A percentile compares a stretch with the other conserved stretches of the same genome.
phyloP scores from a whole-genome alignment of 2,797 vertebrate species.

The Xenentodon cancila region DNA sequence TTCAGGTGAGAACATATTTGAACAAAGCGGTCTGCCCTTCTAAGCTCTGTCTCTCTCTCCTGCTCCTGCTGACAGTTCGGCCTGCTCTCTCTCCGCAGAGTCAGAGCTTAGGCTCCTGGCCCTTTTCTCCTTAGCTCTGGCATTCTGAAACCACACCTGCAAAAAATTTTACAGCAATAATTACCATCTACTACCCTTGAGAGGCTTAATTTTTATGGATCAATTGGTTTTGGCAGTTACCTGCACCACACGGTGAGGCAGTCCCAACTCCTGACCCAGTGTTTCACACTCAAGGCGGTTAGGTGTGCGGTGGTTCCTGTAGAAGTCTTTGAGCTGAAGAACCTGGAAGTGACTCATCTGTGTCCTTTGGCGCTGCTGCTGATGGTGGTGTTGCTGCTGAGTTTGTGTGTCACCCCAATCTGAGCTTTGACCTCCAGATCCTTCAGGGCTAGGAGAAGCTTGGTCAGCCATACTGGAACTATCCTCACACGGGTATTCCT shows the following conservation, averaged over 20 bases:
- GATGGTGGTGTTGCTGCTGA: slow-evolving; percentile 78
- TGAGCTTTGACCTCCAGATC: slow-evolving; percentile 87
- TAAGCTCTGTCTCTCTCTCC: slow-evolving; percentile 92
- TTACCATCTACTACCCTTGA: slow-evolving; percentile 3
- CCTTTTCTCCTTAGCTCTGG: slow-evolving; percentile 98
- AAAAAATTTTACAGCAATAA: slow-evolving; percentile 21
- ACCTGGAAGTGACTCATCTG: slow-evolving; percentile 99
- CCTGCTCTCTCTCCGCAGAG: slow-evolving; percentile 76
- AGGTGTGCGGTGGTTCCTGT: slow-evolving; percentile 96
- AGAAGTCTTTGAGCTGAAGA: slow-evolving; percentile 97
- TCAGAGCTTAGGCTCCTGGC: slow-evolving; percentile 82
- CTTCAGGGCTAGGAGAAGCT: slow-evolving; percentile 91
- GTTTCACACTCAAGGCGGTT: slow-evolving; percentile 98
- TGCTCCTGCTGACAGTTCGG: slow-evolving; percentile 72
- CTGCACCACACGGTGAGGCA: slow-evolving; percentile 98
- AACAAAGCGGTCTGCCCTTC: slow-evolving; percentile 89
- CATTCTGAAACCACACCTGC: slow-evolving; percentile 99
- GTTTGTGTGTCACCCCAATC: slow-evolving; percentile 90
- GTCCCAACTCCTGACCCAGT: slow-evolving; percentile 95
- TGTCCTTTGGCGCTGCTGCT: slow-evolving; percentile 92
- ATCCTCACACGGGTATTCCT: slow-evolving; percentile 78
- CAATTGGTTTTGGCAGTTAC: slow-evolving; percentile 65
- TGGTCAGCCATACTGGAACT: slow-evolving; percentile 92
- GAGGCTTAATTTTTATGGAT: not conserved
- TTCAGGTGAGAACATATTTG: slow-evolving; percentile 88